Evolutionary conservation across 2,797 vertebrate genomes (phyloP).

Genomic region (Rhincodon typus): DNA sequence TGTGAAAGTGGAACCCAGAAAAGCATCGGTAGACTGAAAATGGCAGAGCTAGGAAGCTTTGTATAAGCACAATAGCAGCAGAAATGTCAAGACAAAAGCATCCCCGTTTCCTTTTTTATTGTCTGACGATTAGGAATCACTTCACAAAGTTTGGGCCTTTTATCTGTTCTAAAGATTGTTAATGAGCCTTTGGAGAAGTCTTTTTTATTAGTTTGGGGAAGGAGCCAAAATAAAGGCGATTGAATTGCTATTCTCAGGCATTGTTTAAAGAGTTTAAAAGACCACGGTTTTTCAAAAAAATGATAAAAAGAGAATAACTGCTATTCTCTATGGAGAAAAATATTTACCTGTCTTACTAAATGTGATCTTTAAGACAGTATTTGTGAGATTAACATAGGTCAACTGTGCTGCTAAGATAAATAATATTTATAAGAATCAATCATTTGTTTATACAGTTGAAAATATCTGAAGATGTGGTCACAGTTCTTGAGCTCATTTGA

Average conservation of each 20-base stretch:
- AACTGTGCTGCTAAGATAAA: neutral
- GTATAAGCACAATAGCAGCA: conserved; percentile 23
- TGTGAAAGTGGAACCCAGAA: conserved; percentile 15
- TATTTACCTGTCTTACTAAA: neutral
- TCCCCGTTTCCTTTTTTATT: conserved; percentile 35
- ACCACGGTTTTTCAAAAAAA: neutral
- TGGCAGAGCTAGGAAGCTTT: conserved; percentile 29
- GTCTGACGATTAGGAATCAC: conserved; percentile 24
- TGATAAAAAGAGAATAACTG: neutral
- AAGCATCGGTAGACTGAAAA: conserved; percentile 24
- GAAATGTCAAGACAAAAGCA: conserved; percentile 31
- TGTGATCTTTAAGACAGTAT: neutral
- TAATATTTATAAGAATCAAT: neutral
- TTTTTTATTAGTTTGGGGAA: conserved; percentile 7
- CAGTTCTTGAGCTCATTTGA: neutral
- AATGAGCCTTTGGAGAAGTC: conserved; percentile 28
- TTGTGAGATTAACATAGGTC: neutral
- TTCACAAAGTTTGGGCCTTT: conserved; percentile 34
- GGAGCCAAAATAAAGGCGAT: conserved; percentile 31
- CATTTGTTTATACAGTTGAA: neutral
- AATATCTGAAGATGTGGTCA: neutral
- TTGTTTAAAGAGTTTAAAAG: conserved; percentile 21
- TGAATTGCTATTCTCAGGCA: conserved; percentile 15
- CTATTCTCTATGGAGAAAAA: neutral
- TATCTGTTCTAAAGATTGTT: conserved; percentile 11